These are phyloP conservation scores for Maylandia zebra DNA, from an alignment of 2,113 vertebrate species.

Conservation along the genomic window DNA sequence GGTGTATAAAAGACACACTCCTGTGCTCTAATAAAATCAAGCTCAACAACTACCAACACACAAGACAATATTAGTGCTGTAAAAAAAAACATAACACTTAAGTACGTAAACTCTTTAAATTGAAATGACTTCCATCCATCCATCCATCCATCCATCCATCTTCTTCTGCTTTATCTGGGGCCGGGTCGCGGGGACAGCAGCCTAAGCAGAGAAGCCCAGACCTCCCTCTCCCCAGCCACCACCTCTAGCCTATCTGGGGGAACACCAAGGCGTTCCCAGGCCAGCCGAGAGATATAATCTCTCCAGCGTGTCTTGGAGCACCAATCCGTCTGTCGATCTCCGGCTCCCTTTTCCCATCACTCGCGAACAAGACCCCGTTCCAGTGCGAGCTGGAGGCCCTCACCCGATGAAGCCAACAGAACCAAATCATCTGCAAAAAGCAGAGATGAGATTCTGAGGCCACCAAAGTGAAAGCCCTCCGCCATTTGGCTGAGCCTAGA, in stretches of 20 bases:
- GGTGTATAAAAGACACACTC: neutral
- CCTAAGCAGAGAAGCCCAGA: neutral
- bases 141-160: too few species aligned
- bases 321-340: too few species aligned
- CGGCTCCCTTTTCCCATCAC: too few species aligned
- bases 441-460: too few species aligned
- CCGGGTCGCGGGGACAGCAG: neutral
- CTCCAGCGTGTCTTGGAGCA: neutral
- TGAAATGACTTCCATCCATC: neutral
- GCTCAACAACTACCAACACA: neutral
- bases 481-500: too few species aligned
- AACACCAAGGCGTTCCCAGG: neutral
- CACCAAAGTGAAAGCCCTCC: too few species aligned
- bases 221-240: neutral
- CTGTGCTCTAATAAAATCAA: neutral
- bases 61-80: neutral
- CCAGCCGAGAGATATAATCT: neutral
- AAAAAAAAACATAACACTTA: neutral
- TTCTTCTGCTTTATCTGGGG: neutral
- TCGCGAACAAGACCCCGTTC: too few species aligned
- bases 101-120: neutral
- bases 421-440: too few species aligned
- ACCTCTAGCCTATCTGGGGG: neutral
- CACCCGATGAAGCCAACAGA: too few species aligned
- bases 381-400: too few species aligned